Conservation (phyloP, 2,113 vertebrate species). For the Equus quagga region DNA sequence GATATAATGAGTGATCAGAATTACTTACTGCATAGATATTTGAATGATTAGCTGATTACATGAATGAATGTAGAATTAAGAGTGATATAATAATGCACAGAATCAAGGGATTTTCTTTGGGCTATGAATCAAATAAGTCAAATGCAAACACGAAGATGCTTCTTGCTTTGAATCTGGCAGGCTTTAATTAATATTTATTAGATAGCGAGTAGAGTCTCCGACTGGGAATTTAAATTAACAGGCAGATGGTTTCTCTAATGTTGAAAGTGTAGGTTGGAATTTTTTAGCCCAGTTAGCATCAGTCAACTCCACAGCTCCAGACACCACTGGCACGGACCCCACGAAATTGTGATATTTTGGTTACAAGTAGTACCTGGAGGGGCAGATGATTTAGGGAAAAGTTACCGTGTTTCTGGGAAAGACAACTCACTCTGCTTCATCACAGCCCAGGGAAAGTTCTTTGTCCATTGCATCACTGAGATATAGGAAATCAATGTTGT, state of each 20-base stretch:
- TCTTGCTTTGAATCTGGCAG: constrained; percentile 62
- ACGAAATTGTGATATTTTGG: background rate
- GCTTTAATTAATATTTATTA: constrained; percentile 79
- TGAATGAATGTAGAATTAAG: constrained; percentile 30
- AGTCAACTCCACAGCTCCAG: background rate
- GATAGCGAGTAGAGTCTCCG: constrained; percentile 41
- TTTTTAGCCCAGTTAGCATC: constrained; percentile 5
- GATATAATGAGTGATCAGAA: background rate
- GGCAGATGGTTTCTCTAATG: constrained; percentile 71
- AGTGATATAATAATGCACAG: constrained; percentile 37
- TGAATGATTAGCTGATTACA: constrained; percentile 45
- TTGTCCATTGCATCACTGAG: background rate
- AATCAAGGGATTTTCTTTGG: constrained; percentile 49
- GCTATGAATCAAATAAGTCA: constrained; percentile 68
- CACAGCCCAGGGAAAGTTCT: background rate
- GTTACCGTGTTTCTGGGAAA: background rate
- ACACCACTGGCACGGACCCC: background rate
- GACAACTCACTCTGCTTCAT: background rate
- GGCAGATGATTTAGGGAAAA: background rate
- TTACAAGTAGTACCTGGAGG: background rate
- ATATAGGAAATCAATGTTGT: background rate
- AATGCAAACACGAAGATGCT: constrained; percentile 54
- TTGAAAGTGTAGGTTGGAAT: constrained; percentile 39
- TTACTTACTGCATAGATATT: constrained; percentile 45
- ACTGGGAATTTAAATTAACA: constrained; percentile 70